These are phyloP conservation scores for Tringa solitaria DNA, from an alignment of 2,113 vertebrate species.

Conservation along the genomic window DNA sequence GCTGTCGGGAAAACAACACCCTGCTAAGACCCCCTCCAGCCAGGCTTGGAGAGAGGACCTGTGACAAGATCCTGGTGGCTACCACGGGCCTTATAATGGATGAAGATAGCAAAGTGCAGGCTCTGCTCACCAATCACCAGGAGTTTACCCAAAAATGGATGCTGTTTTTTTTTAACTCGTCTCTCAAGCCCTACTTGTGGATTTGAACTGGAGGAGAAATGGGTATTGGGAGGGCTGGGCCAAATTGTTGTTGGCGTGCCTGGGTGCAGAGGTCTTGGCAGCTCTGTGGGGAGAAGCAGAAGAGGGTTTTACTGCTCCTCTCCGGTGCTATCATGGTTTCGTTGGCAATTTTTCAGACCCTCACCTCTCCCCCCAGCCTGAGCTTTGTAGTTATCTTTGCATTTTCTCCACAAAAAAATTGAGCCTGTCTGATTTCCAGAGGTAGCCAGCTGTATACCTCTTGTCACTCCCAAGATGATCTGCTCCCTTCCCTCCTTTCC, in stretches of 20 bases:
- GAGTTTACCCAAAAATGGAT: background rate
- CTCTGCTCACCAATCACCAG: background rate
- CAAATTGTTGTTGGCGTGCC: background rate
- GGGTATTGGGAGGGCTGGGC: background rate
- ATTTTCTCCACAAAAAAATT: background rate
- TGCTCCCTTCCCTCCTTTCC: background rate
- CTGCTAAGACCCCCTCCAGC: background rate
- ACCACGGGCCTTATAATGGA: accelerated
- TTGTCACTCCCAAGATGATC: background rate
- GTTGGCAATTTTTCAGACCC: background rate
- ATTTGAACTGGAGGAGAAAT: background rate
- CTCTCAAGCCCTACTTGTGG: background rate
- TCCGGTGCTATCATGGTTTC: accelerated
- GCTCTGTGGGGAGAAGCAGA: background rate
- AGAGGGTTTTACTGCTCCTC: background rate
- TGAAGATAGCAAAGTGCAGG: accelerated
- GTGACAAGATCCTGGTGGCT: accelerated
- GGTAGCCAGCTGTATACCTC: background rate
- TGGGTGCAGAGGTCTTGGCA: accelerated
- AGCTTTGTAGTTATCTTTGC: background rate
- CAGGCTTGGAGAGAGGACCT: background rate
- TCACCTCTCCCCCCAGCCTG: background rate
- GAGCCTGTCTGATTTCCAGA: background rate
- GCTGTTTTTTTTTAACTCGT: background rate
- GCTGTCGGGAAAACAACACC: background rate